Evolutionary conservation across 2,797 vertebrate species (phyloP).

Genomic region (Catamblyrhynchus diadema): DNA sequence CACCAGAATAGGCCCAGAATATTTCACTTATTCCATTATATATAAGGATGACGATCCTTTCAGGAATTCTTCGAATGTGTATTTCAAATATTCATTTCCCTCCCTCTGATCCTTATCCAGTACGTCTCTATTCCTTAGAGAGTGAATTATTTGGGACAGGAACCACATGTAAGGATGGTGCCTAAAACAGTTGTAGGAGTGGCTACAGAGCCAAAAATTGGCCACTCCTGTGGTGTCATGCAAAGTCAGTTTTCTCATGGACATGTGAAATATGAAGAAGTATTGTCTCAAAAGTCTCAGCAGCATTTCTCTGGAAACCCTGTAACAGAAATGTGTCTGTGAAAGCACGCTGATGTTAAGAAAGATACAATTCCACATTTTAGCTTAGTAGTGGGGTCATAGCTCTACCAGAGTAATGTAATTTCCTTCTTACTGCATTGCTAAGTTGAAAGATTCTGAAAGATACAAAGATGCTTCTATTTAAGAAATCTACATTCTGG

Average conservation of each 20-base stretch:
- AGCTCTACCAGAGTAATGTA: background rate
- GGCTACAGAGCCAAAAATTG: background rate
- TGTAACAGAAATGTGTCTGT: background rate
- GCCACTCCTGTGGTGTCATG: background rate
- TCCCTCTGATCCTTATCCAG: background rate
- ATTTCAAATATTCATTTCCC: background rate
- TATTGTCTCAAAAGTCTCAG: background rate
- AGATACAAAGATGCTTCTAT: background rate
- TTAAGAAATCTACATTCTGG: background rate
- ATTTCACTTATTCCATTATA: background rate
- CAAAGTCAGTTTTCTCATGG: background rate
- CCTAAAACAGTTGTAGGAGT: background rate
- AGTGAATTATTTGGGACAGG: background rate
- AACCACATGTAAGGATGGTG: background rate
- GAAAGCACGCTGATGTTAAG: background rate
- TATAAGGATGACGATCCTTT: background rate
- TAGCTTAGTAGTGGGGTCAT: background rate
- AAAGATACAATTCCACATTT: background rate
- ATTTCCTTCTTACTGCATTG: background rate
- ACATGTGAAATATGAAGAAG: background rate
- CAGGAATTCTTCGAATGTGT: background rate
- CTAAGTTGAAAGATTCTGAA: background rate
- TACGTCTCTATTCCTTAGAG: background rate
- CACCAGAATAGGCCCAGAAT: background rate
- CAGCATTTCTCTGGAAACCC: background rate